phyloP scores from a whole-genome alignment of 1,140 invertebrate species.

The Apolygus lucorum region DNA sequence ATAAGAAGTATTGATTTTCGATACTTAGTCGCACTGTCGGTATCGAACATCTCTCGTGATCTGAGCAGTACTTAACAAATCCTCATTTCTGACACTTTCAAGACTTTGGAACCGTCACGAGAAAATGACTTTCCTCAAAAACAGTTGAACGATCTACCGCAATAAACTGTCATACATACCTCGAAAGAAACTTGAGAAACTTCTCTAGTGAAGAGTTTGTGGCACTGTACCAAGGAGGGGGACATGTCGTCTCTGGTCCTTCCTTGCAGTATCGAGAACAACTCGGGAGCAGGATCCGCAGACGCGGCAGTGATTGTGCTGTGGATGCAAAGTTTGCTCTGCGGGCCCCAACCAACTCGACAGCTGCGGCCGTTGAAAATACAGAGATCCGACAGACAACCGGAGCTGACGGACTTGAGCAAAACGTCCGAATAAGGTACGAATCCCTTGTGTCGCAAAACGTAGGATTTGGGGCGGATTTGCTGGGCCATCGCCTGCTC shows the following conservation, averaged over 20 bases:
- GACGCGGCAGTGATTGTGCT: background rate
- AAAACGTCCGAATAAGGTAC: background rate
- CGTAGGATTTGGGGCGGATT: background rate
- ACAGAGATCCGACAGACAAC: background rate
- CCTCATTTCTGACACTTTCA: no score
- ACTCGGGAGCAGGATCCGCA: background rate
- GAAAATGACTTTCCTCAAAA: background rate
- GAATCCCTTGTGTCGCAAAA: slow-evolving; percentile 6
- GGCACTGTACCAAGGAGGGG: background rate
- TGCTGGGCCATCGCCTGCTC: background rate
- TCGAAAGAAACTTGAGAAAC: background rate
- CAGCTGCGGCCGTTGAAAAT: background rate
- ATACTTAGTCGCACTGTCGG: no score
- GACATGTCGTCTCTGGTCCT: background rate
- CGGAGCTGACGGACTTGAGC: background rate
- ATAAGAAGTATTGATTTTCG: no score
- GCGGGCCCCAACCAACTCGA: slow-evolving; percentile 1
- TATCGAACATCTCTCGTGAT: no score
- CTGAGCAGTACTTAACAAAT: no score
- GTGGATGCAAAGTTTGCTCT: background rate
- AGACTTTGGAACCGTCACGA: no score
- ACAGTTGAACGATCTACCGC: no score
- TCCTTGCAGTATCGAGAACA: background rate
- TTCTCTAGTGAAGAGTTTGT: background rate
- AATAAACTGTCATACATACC: no score